A percentile compares a stretch with the other conserved stretches of the same genome.
phyloP scores from a whole-genome alignment of 1,140 invertebrate species.

The Aphelinus atriplicis region DNA sequence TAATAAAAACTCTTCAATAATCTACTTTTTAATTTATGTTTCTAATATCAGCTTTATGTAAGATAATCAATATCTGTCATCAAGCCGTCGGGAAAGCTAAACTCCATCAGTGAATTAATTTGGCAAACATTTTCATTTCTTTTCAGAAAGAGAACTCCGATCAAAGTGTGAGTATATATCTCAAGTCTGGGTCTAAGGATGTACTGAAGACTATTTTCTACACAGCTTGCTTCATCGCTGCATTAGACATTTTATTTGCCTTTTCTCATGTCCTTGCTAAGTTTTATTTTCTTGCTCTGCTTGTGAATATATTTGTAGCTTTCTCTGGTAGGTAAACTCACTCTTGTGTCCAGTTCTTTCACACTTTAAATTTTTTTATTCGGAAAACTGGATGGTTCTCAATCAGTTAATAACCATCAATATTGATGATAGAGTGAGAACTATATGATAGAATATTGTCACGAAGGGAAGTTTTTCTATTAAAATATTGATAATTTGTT shows the following conservation, averaged over 20 bases:
- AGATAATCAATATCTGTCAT: too few species aligned
- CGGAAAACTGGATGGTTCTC: too few species aligned
- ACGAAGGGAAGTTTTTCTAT: too few species aligned
- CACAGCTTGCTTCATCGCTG: slow-evolving; percentile 57
- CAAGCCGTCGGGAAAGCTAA: neutral
- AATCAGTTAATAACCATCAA: too few species aligned
- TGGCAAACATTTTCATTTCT: slow-evolving; percentile 55
- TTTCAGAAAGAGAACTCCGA: slow-evolving; percentile 63
- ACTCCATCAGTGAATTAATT: slow-evolving; percentile 45
- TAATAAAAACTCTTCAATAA: too few species aligned
- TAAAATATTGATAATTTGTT: too few species aligned
- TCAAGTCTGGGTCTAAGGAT: slow-evolving; percentile 46
- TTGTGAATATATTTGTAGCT: slow-evolving; percentile 30
- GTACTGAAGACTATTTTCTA: slow-evolving; percentile 55
- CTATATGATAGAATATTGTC: too few species aligned
- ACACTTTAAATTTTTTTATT: too few species aligned
- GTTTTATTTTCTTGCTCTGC: slow-evolving; percentile 38
- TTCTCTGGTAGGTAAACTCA: neutral
- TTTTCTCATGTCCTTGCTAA: slow-evolving; percentile 45
- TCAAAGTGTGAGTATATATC: slow-evolving; percentile 64
- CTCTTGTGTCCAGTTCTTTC: too few species aligned
- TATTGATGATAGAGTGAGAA: too few species aligned
- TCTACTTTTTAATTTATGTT: too few species aligned
- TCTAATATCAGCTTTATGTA: too few species aligned
- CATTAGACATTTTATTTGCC: slow-evolving; percentile 48